phyloP scores from a whole-genome alignment of 2,888 invertebrate species.

The Megastigmus dorsalis region DNA sequence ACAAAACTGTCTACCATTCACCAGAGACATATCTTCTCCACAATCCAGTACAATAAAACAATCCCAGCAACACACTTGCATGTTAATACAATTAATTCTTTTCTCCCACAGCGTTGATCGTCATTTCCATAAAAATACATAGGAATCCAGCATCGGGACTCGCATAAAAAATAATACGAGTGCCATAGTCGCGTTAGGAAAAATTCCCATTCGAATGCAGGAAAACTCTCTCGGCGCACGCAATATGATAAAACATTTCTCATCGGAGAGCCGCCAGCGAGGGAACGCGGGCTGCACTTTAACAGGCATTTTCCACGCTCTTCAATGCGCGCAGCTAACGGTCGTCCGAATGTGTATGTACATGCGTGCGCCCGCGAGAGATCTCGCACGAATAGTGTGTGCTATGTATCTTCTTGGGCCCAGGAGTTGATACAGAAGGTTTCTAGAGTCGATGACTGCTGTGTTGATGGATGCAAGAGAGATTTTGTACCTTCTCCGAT shows the following conservation, averaged over 20 bases:
- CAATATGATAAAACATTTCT: conserved; percentile 40
- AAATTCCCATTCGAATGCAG: conserved; percentile 28
- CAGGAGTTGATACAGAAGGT: background rate
- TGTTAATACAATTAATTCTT: conserved; percentile 21
- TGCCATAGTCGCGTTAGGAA: conserved; percentile 2
- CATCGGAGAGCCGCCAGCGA: conserved; percentile 12
- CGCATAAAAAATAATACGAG: conserved; percentile 17
- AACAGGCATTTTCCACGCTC: conserved; percentile 41
- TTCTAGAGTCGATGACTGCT: background rate
- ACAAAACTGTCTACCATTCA: background rate
- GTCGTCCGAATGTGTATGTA: background rate
- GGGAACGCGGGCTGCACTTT: conserved; percentile 15
- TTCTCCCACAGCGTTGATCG: conserved; percentile 25
- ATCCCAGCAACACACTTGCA: background rate
- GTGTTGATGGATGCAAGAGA: background rate
- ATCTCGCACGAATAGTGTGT: too few relatives aligned
- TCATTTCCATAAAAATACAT: conserved; percentile 32
- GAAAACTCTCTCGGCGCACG: conserved; percentile 31
- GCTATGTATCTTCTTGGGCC: background rate
- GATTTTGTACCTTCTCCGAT: background rate
- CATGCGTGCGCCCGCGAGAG: background rate
- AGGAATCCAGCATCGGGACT: background rate
- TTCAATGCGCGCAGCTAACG: conserved; percentile 29
- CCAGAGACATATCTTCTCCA: background rate
- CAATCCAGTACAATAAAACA: conserved; percentile 27